Conservation (phyloP, 2,888 invertebrate species). For the Eupithecia insigniata region DNA sequence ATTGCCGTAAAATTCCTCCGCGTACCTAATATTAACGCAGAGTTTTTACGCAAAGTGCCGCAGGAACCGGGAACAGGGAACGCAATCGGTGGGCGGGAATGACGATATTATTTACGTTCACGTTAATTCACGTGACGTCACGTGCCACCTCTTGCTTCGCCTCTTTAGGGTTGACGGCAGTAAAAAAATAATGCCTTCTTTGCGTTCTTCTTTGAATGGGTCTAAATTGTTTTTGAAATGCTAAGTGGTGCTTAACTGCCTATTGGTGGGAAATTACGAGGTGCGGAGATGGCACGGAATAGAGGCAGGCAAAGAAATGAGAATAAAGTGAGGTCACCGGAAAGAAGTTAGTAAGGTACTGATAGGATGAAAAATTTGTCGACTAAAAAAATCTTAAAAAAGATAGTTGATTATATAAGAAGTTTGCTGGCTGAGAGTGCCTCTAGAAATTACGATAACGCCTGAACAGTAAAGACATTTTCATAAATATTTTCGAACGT, state of each 20-base stretch:
- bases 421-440: too few relatives aligned
- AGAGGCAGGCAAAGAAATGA: background rate
- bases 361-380: background rate
- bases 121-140: constrained; percentile 83
- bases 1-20: constrained; percentile 13
- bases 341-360: background rate
- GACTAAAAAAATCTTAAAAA: background rate
- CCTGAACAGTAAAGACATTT: too few relatives aligned
- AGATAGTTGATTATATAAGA: background rate
- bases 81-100: constrained; percentile 70
- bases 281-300: background rate
- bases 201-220: constrained; percentile 26
- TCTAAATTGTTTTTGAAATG: constrained; percentile 34
- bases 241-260: constrained; percentile 27
- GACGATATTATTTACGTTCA: constrained; percentile 85
- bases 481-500: too few relatives aligned
- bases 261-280: constrained; percentile 28
- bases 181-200: constrained; percentile 34
- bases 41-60: constrained; percentile 70
- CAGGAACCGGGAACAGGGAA: constrained; percentile 66
- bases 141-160: constrained; percentile 66
- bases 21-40: constrained; percentile 47
- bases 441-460: too few relatives aligned
- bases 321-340: background rate
- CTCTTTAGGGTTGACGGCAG: constrained; percentile 52